A percentile compares a stretch with the other conserved stretches of the same genome.
Conservation (phyloP, 2,797 vertebrate genomes). For the Pelodytes ibericus region DNA sequence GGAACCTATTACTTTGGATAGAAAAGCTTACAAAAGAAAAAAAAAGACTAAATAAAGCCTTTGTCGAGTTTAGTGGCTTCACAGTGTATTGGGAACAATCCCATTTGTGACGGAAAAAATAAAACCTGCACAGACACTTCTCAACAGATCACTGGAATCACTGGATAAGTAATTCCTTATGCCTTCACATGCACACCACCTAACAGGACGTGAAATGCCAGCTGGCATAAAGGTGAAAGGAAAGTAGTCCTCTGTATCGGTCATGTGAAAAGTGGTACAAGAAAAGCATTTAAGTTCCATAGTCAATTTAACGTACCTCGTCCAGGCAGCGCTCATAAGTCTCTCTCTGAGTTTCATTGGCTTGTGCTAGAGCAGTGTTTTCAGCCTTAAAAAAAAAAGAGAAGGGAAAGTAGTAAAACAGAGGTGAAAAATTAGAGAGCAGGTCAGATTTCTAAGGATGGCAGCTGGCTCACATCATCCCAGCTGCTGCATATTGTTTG, state of each 20-base stretch:
- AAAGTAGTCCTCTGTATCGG: no score
- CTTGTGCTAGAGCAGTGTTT: slow-evolving; percentile 88
- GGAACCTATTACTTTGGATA: no score
- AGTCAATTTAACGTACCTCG: slow-evolving; percentile 70
- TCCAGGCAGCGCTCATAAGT: slow-evolving; percentile 92
- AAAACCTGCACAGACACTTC: no score
- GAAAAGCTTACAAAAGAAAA: no score
- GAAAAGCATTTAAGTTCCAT: not conserved
- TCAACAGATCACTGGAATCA: no score
- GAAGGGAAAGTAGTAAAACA: not conserved
- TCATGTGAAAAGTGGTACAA: not conserved
- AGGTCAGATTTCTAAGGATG: not conserved
- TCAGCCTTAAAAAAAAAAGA: slow-evolving; percentile 76
- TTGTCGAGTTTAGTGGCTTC: no score
- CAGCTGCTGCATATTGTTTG: not conserved
- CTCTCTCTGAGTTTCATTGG: slow-evolving; percentile 94
- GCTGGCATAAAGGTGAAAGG: no score
- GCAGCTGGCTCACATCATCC: not conserved
- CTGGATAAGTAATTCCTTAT: not conserved
- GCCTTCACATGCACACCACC: slow-evolving; percentile 5
- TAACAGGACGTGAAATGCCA: not conserved
- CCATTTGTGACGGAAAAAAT: no score
- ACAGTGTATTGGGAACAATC: no score
- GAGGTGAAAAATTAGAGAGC: not conserved
- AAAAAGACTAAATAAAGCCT: no score